These are phyloP conservation scores for Echinometra lucunter DNA, from an alignment of 53 echinoderm and acorn worm species.

Conservation along the genomic window DNA sequence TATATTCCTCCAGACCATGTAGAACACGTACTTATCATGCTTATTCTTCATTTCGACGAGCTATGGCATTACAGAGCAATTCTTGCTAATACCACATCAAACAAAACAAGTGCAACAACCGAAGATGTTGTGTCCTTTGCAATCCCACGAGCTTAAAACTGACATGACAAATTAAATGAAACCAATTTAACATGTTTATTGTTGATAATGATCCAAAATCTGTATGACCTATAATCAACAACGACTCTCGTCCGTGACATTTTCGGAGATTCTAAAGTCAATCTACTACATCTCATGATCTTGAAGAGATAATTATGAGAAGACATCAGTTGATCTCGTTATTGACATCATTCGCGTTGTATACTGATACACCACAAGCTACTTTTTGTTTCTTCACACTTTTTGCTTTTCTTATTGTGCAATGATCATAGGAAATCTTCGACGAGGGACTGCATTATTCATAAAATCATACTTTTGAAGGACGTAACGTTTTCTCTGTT, in stretches of 20 bases:
- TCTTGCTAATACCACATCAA: neutral
- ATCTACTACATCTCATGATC: neutral
- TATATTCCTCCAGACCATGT: neutral
- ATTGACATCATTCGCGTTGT: neutral
- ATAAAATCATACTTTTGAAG: neutral
- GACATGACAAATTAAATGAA: neutral
- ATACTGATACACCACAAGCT: neutral
- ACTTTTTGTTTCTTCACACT: neutral
- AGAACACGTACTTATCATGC: too few species aligned
- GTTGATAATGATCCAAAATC: neutral
- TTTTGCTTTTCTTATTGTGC: neutral
- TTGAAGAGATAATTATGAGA: neutral
- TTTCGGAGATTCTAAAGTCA: neutral
- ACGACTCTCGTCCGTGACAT: conserved; percentile 9
- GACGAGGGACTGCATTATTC: neutral
- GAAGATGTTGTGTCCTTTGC: neutral
- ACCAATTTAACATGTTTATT: neutral
- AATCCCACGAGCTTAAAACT: neutral
- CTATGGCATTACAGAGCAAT: neutral
- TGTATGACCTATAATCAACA: neutral
- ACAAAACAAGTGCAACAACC: neutral
- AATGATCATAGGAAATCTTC: neutral
- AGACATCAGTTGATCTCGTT: neutral
- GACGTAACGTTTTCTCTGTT: neutral
- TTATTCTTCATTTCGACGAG: neutral